These are phyloP conservation scores for Tonatia bakeri DNA, from an alignment of 2,113 vertebrate species.

Conservation along the genomic window DNA sequence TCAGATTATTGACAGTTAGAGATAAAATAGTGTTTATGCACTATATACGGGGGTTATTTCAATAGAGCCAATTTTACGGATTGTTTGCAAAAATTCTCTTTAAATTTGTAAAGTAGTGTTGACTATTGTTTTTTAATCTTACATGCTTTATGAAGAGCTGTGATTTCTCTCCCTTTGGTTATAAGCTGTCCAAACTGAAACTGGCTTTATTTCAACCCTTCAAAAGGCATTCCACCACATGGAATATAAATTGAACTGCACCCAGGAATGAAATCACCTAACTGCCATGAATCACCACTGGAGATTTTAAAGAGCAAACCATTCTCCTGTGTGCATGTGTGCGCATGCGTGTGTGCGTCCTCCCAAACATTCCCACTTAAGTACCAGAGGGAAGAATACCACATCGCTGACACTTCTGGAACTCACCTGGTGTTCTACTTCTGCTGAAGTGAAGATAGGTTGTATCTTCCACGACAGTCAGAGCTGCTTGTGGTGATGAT, in stretches of 20 bases:
- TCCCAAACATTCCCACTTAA: neutral
- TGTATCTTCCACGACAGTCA: neutral
- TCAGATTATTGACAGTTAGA: neutral
- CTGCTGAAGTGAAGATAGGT: neutral
- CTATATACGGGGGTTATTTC: neutral
- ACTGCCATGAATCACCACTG: neutral
- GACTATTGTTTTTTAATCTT: neutral
- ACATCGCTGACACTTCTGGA: neutral
- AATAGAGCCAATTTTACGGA: neutral
- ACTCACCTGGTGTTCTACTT: neutral
- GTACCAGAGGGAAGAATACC: neutral
- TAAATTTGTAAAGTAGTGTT: neutral
- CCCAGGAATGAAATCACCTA: conserved; percentile 27
- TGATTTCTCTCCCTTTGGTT: neutral
- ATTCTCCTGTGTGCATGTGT: neutral
- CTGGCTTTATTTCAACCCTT: neutral
- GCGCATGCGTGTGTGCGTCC: neutral
- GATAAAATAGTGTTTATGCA: neutral
- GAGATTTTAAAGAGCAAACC: neutral
- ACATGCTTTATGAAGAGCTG: neutral
- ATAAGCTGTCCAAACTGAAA: neutral
- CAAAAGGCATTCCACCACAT: conserved; percentile 5
- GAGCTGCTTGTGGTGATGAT: neutral
- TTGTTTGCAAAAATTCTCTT: neutral
- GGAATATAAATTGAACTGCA: conserved; percentile 42